Base-by-base conservation (phyloP, 2,113 vertebrate species). In the Ceyx melanurus region DNA sequence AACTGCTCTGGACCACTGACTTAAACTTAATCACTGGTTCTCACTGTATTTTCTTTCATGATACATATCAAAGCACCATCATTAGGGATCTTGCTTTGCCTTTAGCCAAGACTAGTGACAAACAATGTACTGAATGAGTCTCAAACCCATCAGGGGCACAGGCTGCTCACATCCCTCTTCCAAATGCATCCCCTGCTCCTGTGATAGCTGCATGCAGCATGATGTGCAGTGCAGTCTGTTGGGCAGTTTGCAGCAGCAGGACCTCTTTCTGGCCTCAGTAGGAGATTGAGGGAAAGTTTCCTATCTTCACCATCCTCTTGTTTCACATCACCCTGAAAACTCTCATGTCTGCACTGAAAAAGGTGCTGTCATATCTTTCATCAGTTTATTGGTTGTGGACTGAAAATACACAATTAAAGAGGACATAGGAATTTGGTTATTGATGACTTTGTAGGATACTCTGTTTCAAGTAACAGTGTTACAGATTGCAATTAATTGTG, bases 151-250 rank as follows among this genome's bases (percentile, higher is more conserved):
- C 0, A 1, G 25, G 20, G 16, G 5, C 46, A 46, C 19, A 20
- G n/a, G 45, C 26, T 26, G 16, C 33, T 51, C 73, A 35, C 71
- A 40, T 16, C 11, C 37, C 31, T 82, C 13, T 72, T 46, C 48
- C 48, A 29, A 1, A 35, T 40, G 22, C 45, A 18, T 42, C 45
- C 65, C 18, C 25, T 13, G 3, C n/a, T 67, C 23, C 51, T 1
- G 0, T 18, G 16, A 28, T 2, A 6, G 37, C 23, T 2, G 0
- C 19, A 22, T 29, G 15, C 13, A 3, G 6, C 16, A 15, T 11
- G 33, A 22, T 14, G 45, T n/a, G 29, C 0, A 2, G n/a, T 60
- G 29, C 42, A 3, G 15, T 6, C 58, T 46, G 0, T 11, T 35
- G 16, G 20, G 33, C 60, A 61, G 15, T 16, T 13, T 50, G 88